Evolutionary conservation across 2,888 invertebrate genomes (phyloP).

Genomic region (Eupeodes latifasciatus): DNA sequence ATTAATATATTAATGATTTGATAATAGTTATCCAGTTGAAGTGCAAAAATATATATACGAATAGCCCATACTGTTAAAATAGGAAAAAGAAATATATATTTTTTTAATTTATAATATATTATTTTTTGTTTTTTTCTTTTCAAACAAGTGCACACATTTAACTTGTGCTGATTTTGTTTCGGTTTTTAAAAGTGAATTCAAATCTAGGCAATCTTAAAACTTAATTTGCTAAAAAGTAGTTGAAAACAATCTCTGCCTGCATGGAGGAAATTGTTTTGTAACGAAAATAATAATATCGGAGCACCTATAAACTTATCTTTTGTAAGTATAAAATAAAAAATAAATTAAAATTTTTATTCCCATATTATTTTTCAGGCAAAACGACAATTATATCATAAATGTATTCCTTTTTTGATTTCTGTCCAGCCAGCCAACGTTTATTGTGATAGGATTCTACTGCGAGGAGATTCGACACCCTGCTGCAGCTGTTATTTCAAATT

Average conservation of each 20-base stretch:
- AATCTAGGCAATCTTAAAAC: constrained; percentile 23
- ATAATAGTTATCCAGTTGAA: constrained; percentile 20
- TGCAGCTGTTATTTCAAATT: constrained; percentile 71
- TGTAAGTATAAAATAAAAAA: constrained; percentile 15
- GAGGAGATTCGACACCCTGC: constrained; percentile 29
- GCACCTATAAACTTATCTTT: constrained; percentile 52
- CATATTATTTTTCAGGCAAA: constrained; percentile 35
- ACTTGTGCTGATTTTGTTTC: constrained; percentile 23
- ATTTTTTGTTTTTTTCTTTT: constrained; percentile 12
- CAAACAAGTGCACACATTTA: constrained; percentile 54
- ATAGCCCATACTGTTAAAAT: constrained; percentile 45
- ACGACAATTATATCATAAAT: constrained; percentile 6
- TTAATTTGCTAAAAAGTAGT: constrained; percentile 28
- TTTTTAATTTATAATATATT: neutral
- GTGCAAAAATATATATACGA: constrained; percentile 70
- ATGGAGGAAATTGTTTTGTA: neutral
- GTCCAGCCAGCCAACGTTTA: constrained; percentile 2
- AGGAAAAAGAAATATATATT: constrained; percentile 24
- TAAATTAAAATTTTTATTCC: constrained; percentile 21
- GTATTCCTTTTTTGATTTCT: neutral
- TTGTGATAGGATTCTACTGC: constrained; percentile 39
- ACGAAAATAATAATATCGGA: constrained; percentile 49
- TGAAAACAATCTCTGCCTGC: constrained; percentile 3
- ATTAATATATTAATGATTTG: constrained; percentile 11
- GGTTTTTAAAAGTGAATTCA: constrained; percentile 20